phyloP scores from a whole-genome alignment of 1,140 invertebrate genomes.

The Drosophila busckii region DNA sequence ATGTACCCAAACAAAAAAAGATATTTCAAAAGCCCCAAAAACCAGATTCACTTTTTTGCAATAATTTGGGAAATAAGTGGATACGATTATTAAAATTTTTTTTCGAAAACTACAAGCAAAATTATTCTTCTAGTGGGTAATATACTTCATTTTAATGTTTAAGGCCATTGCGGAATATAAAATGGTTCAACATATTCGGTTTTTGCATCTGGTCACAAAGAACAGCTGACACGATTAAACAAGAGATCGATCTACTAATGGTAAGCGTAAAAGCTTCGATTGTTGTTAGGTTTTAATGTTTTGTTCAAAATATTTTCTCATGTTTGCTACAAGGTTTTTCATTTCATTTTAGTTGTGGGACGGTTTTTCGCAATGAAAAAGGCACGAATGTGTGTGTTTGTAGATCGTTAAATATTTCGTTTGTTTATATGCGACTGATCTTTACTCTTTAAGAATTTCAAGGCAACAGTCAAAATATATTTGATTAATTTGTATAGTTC shows the following conservation, averaged over 20 bases:
- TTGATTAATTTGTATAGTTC: slow-evolving; percentile 30
- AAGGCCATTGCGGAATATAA: slow-evolving; percentile 55
- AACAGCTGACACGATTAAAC: background rate
- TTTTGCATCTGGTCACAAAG: slow-evolving; percentile 5
- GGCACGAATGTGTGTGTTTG: slow-evolving; percentile 67
- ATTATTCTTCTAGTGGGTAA: slow-evolving; percentile 56
- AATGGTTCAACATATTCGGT: slow-evolving; percentile 51
- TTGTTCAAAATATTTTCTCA: background rate
- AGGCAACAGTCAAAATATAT: slow-evolving; percentile 35
- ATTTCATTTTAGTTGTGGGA: slow-evolving; percentile 37
- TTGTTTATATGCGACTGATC: slow-evolving; percentile 20
- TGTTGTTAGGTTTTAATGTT: slow-evolving; percentile 21
- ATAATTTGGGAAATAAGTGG: slow-evolving; percentile 10
- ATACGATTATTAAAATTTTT: slow-evolving; percentile 28
- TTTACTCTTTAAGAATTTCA: slow-evolving; percentile 57
- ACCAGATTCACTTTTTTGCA: slow-evolving; percentile 35
- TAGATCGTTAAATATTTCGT: slow-evolving; percentile 41
- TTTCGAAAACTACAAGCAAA: slow-evolving; percentile 54
- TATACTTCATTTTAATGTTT: slow-evolving; percentile 59
- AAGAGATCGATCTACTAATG: too few species aligned
- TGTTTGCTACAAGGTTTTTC: background rate
- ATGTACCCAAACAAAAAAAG: background rate
- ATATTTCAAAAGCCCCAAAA: slow-evolving; percentile 1
- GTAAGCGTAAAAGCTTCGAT: background rate
- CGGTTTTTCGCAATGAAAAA: slow-evolving; percentile 73